Conservation (phyloP, 2,888 invertebrate genomes). For the Lepidochitona cinerea region DNA sequence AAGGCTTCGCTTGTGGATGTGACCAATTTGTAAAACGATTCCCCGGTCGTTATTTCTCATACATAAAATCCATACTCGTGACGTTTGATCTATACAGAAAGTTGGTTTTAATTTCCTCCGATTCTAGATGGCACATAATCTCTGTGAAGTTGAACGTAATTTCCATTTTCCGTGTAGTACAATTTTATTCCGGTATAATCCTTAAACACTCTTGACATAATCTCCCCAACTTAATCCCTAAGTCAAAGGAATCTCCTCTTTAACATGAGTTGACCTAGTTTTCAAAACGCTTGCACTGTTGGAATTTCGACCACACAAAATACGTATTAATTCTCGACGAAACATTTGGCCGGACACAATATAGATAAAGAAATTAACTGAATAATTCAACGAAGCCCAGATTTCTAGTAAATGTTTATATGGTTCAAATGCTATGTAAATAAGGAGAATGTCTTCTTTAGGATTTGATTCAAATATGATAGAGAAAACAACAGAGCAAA, state of each 20-base stretch:
- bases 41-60: too few species aligned
- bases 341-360: conserved; percentile 35
- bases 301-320: background rate
- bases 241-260: background rate
- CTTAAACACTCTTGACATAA: too few species aligned
- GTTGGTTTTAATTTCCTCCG: too few species aligned
- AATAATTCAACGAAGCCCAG: conserved; percentile 35
- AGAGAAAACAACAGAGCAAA: conserved; percentile 30
- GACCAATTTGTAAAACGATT: too few species aligned
- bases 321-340: conserved; percentile 24
- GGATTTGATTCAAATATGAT: conserved; percentile 19
- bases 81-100: too few species aligned
- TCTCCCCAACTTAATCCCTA: too few species aligned
- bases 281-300: background rate
- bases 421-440: conserved; percentile 13
- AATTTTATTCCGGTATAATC: too few species aligned
- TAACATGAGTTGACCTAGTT: background rate
- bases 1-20: too few species aligned
- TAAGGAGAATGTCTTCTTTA: conserved; percentile 8
- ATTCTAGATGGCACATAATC: too few species aligned
- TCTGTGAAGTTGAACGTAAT: too few species aligned
- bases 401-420: conserved; percentile 28
- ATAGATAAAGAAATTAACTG: conserved; percentile 40
- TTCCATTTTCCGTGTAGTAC: too few species aligned
- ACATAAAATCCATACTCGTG: too few species aligned